phyloP scores from a whole-genome alignment of 2,113 vertebrate species.

The Hystrix cristata region DNA sequence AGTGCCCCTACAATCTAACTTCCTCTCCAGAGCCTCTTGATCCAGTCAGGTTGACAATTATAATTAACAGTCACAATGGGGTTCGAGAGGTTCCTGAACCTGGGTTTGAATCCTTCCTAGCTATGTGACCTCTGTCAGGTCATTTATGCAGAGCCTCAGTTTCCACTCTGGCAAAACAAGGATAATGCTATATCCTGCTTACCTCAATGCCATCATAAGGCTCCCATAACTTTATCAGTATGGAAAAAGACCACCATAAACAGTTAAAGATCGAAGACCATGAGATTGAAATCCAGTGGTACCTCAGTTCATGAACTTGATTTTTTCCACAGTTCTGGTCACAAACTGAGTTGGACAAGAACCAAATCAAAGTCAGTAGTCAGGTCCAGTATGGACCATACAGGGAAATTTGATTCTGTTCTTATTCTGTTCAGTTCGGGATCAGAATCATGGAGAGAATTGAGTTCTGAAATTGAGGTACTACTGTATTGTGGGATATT shows the following conservation, averaged over 20 bases:
- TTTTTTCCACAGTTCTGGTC: no score
- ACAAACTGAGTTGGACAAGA: no score
- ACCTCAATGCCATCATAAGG: neutral
- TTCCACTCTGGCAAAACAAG: neutral
- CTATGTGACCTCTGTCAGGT: neutral
- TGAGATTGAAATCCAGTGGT: neutral
- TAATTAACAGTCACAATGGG: neutral
- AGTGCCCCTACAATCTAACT: neutral
- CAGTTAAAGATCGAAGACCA: neutral
- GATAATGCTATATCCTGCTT: neutral
- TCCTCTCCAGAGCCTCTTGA: neutral
- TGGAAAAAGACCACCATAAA: neutral
- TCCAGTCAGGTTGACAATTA: neutral
- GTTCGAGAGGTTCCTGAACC: neutral
- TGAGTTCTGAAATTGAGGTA: no score
- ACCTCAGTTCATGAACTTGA: neutral
- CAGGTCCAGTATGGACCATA: no score
- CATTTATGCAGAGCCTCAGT: neutral
- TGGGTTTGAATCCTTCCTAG: neutral
- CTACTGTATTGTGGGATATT: neutral
- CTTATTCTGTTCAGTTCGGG: no score
- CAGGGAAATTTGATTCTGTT: no score
- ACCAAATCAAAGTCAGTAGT: no score
- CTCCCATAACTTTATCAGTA: neutral
- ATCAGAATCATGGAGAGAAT: no score